Evolutionary conservation across 2,113 vertebrate species (phyloP), one percentile per base, ranked within the genome.

Genomic region (Camelus dromedarius): DNA sequence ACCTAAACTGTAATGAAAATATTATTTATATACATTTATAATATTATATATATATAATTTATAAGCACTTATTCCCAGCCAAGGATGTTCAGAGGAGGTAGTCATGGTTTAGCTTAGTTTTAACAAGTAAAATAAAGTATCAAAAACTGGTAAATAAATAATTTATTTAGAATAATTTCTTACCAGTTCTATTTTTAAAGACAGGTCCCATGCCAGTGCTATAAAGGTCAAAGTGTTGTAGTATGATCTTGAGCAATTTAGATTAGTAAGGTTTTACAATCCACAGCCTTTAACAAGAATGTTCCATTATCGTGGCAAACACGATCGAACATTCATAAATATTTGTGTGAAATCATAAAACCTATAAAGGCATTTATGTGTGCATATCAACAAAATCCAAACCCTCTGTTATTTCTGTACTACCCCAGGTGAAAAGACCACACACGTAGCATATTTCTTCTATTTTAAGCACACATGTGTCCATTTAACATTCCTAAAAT

Each of bases 211-310:
- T 20, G 54, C 26, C 66, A 82, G 16, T 62, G 18, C 42, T 87
- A 62, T 46, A 52, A 86, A 91, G 73, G 92, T 94, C 97, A 95
- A 91, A 96, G 67, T 91, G 11, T 80, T 19, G 38, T 11, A 60
- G 38, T 19, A 93, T 67, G 28, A 93, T 75, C 50, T 58, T 30
- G 0, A 56, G 67, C 26, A 95, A 96, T 48, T 75, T 46, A 88
- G 90, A 96, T 95, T 90, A 96, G 54, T 62, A 76, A 38, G 26
- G 66, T 84, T 96, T 96, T 96, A 85, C 46, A 88, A 82, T 30
- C 26, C 2, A 72, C 11, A 22, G 66, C 12, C 67, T 80, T 73
- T 38, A 50, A 64, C 0, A 92, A 50, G 32, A 62, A 81, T n/a
- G 14, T 79, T 91, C 86, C 66, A 77, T 86, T 87, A 80, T 24